Conservation (phyloP, 2,888 invertebrate species). For the Orgyia antiqua region DNA sequence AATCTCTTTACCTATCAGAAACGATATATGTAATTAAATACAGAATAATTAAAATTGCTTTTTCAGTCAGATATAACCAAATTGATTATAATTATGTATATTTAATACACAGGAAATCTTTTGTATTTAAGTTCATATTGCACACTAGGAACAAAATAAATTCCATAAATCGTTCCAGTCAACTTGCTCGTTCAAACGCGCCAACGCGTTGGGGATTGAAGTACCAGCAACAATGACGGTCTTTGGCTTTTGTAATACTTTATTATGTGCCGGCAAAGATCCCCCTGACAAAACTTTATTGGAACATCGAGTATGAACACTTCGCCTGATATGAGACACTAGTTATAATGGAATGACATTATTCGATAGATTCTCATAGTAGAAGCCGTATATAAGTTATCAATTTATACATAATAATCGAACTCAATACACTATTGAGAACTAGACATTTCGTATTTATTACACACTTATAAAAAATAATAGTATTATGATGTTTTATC, state of each 20-base stretch:
- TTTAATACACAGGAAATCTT: no score
- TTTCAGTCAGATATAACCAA: no score
- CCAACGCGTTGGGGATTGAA: slow-evolving; percentile 63
- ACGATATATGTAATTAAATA: no score
- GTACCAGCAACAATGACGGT: slow-evolving; percentile 77
- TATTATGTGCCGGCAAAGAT: slow-evolving; percentile 76
- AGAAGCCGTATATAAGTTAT: neutral
- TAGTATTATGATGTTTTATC: no score
- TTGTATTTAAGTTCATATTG: no score
- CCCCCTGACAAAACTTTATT: slow-evolving; percentile 77
- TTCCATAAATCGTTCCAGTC: slow-evolving; percentile 31
- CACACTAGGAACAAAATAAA: no score
- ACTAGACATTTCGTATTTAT: no score
- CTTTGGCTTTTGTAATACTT: slow-evolving; percentile 78
- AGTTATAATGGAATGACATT: slow-evolving; percentile 56
- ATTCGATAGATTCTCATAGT: slow-evolving; percentile 42
- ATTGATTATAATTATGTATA: no score
- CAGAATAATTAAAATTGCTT: no score
- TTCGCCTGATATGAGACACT: slow-evolving; percentile 62
- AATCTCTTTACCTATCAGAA: no score
- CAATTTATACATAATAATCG: neutral
- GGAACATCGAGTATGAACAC: slow-evolving; percentile 71
- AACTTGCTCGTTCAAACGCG: slow-evolving; percentile 40
- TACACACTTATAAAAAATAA: no score
- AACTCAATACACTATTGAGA: slow-evolving; percentile 14